Base-by-base conservation (phyloP, 1,140 invertebrate genomes). In the Oscheius sp. region DNA sequence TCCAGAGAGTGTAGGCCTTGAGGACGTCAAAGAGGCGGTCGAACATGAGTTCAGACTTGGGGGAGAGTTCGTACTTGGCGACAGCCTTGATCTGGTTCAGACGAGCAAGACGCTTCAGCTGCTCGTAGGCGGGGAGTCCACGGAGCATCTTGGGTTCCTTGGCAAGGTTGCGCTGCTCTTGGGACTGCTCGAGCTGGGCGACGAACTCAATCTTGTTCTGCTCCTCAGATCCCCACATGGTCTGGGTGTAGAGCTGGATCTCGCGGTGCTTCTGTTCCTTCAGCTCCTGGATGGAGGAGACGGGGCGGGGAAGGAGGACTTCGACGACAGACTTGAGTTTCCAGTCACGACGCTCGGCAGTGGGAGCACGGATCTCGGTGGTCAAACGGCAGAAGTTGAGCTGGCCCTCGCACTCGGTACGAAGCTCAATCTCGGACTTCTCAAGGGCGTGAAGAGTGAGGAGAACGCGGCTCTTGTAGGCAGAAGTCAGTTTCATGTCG, bases 221-320 rank as follows among this genome's bases (percentile, higher is more conserved):
- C 45, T 75, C 42, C 23, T 73, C 36, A 28, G 68, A 61, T 49
- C 55, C 61, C 61, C 79, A 77, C 67, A 71, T 79, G 15, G 79
- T 29, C 1, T 34, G 31, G 18, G 32, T 10, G 34, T 61, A 31
- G 18, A 68, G 28, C 32, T 73, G 63, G 32, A 77, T 29, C 42
- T 72, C 46, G 35, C 69, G 64, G 59, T 74, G 61, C 28, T 76
- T 42, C 35, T 73, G 62, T n/a, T 74, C 63, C 20, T 65, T 42
- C 20, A 49, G 55, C 36, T 59, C 28, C 35, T 74, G 26, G 31
- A 68, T 28, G 35, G 59, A 45, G 15, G 61, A 45, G 36, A 52
- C 61, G 28, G 61, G 32, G 4, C 42, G 32, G n/a, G 67, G 71
- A 31, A 49, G 71, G 46, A 73, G 7, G 20, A 31, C 26, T n/a